Evolutionary conservation across 2,113 vertebrate genomes (phyloP).

Genomic region (Nanger granti): DNA sequence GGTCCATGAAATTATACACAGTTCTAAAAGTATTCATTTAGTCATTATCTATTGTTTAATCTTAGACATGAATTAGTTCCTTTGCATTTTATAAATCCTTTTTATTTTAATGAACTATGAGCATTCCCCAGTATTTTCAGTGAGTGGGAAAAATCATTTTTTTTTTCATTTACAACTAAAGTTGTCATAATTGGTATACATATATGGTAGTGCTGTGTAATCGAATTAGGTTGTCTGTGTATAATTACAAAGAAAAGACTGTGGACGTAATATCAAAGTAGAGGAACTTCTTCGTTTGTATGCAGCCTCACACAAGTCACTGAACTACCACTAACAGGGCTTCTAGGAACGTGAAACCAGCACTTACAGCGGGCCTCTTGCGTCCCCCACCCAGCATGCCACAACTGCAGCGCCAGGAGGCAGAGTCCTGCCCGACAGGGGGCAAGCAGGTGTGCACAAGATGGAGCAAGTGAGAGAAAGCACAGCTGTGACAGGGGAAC

Average conservation of each 20-base stretch:
- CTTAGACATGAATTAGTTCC: constrained; percentile 25
- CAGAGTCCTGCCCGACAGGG: constrained; percentile 83
- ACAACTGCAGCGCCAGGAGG: constrained; percentile 88
- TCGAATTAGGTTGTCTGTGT: constrained; percentile 55
- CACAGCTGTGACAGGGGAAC: constrained; percentile 73
- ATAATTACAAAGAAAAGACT: constrained; percentile 65
- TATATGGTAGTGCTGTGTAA: background rate
- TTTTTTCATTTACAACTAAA: background rate
- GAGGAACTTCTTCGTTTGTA: constrained; percentile 66
- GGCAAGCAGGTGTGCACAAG: constrained; percentile 77
- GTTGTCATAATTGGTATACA: background rate
- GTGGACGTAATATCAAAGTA: constrained; percentile 63
- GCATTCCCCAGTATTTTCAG: background rate
- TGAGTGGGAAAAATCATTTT: background rate
- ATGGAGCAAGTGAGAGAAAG: constrained; percentile 79
- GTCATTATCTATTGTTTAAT: constrained; percentile 17
- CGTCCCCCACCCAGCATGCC: constrained; percentile 86
- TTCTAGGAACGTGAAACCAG: constrained; percentile 65
- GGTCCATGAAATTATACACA: constrained; percentile 77
- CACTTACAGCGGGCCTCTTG: constrained; percentile 86
- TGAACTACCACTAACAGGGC: constrained; percentile 69
- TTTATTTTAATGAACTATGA: background rate
- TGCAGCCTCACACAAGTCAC: constrained; percentile 66
- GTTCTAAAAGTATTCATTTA: constrained; percentile 58
- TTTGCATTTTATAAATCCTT: background rate